These are phyloP conservation scores for Anodontia alba DNA, from an alignment of 2,888 invertebrate genomes.

Conservation along the genomic window DNA sequence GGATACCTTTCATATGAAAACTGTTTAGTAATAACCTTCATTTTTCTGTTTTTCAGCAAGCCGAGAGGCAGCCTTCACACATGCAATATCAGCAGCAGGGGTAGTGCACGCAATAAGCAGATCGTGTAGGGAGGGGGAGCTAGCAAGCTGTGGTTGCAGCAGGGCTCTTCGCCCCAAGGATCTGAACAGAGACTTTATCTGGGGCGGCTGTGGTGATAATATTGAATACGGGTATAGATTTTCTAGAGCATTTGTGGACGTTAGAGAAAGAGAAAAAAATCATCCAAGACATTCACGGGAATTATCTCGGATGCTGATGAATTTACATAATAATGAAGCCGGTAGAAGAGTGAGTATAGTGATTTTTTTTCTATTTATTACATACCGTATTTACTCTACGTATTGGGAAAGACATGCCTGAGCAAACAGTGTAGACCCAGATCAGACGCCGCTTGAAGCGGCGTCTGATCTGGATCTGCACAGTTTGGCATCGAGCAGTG, in stretches of 20 bases:
- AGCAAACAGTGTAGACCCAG: no score
- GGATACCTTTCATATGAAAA: no score
- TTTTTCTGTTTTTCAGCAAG: conserved; percentile 84
- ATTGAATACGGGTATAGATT: conserved; percentile 94
- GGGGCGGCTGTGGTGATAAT: conserved; percentile 99
- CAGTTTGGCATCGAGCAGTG: no score
- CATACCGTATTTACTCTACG: no score
- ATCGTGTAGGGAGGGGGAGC: conserved; percentile 95
- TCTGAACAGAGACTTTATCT: conserved; percentile 96
- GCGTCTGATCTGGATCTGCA: not conserved
- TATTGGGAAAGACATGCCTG: no score
- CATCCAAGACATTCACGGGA: conserved; percentile 93
- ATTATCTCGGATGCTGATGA: conserved; percentile 95
- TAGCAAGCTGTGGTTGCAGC: conserved; percentile 96
- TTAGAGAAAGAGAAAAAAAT: conserved; percentile 91
- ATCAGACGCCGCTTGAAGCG: not conserved
- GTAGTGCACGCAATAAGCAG: conserved; percentile 95
- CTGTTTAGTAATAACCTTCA: no score
- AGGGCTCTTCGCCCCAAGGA: conserved; percentile 92
- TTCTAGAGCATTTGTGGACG: conserved; percentile 96
- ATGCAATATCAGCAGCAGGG: conserved; percentile 87
- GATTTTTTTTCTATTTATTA: not conserved
- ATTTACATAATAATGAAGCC: conserved; percentile 99
- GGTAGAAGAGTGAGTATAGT: conserved; percentile 93
- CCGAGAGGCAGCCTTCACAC: conserved; percentile 87